Percentiles rank a stretch among this genome's conserved stretches.
phyloP scores from a whole-genome alignment of 1,140 invertebrate species.

The Mamestra configurata region DNA sequence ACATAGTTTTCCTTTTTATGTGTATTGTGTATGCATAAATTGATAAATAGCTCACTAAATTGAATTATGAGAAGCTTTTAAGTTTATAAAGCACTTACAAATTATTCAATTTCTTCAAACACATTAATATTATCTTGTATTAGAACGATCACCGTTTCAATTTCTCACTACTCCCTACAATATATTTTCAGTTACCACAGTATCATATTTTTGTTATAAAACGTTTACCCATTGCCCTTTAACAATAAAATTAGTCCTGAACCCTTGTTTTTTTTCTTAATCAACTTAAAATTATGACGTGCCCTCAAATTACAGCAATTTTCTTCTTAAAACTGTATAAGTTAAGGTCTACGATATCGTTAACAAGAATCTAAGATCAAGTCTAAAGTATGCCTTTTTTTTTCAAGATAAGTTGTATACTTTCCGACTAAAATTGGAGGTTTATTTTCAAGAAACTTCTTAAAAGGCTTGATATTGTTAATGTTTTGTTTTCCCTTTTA shows the following conservation, averaged over 20 bases:
- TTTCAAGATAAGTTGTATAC: constrained; percentile 6
- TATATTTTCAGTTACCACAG: too few relatives aligned
- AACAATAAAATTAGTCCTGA: background rate
- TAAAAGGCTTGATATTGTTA: background rate
- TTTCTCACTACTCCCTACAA: too few relatives aligned
- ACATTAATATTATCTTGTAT: too few relatives aligned
- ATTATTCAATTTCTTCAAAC: too few relatives aligned
- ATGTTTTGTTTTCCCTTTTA: background rate
- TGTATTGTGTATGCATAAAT: too few relatives aligned
- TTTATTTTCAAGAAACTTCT: background rate
- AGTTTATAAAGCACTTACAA: too few relatives aligned
- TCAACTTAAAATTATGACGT: constrained; percentile 16
- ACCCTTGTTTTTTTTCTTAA: constrained; percentile 2
- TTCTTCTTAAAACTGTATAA: constrained; percentile 4
- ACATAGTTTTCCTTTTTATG: too few relatives aligned
- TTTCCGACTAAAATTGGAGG: background rate
- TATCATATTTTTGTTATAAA: background rate
- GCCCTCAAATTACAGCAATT: constrained; percentile 22
- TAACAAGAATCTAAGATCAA: background rate
- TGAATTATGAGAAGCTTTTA: too few relatives aligned
- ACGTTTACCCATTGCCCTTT: background rate
- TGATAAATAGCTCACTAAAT: too few relatives aligned
- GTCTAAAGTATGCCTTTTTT: background rate
- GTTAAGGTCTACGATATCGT: background rate
- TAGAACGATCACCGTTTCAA: too few relatives aligned